Base-by-base conservation (phyloP, 2,113 vertebrate genomes). In the Zosterops borbonicus region DNA sequence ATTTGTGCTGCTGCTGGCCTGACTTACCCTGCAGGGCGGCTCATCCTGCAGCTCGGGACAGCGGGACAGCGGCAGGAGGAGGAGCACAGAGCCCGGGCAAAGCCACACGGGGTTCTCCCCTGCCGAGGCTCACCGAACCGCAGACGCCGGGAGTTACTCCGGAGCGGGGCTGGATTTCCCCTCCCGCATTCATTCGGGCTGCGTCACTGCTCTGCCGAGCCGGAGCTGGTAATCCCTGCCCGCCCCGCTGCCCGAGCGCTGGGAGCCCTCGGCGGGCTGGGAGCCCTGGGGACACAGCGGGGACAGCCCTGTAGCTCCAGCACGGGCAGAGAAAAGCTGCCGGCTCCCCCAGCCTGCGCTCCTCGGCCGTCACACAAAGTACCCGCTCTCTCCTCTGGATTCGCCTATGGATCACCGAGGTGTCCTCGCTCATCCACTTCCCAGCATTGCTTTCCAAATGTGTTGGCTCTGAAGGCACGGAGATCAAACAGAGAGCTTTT, bases 301-400 rank as follows among this genome's bases (percentile, higher is more conserved):
- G 39, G 39, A 39, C 39, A 39, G 39, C 39, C 39, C 39, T 11
- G 97, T 95, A 28, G 95, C 95, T 28, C 97, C 98, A 92, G 97
- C 91, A 50, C 77, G 5, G 60, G 96, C 97, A 96, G 97, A 88
- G 56, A 96, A 97, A 90, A 53, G 97, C 96, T 90, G 83, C 67
- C 94, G 87, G 95, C 70, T 95, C 89, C 74, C 19, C 67, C 93
- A 14, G 96, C n/a, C 95, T 46, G 49, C 49, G 96, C 94, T 86
- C 87, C 80, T 76, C 17, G 82, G 80, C 58, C 94, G 55, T 29
- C 78, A 90, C 85, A 75, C 86, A 93, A 98, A 96, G 98, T 97
- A 39, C 33, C 63, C 14, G 59, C 50, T 60, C 21, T 67, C 28
- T 60, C 12, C 93, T 95, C 71, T 50, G 95, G 80, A 84, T 97